Evolutionary conservation across 64 coral and sea anemone species (phyloP), one percentile per base, ranked within the genome.

Genomic region (Porites lutea): DNA sequence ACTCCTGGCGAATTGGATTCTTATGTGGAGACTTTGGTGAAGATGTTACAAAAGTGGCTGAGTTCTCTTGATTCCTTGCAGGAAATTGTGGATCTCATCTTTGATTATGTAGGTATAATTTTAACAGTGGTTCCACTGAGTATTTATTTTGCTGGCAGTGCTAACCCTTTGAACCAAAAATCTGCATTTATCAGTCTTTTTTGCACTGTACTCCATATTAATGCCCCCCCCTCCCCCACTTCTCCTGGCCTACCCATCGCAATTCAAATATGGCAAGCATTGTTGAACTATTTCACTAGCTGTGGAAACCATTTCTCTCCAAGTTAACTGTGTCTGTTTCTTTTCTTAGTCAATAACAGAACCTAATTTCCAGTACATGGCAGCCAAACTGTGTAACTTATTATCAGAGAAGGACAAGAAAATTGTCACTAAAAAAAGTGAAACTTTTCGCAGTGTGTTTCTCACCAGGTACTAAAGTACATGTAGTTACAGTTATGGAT

Each of bases 291-390:
- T 16, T 13, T 22, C 27, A 82, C 8, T 19, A 82, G 78, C 53
- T 82, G 46, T 59, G 78, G 53, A 82, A 61, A 19, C 20, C 6
- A 64, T 37, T 37, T 37, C 27, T 37, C 27, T 37, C 27, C 46
- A 18, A 27, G 45, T 58, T 4, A 52, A 11, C 18, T 46, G 5
- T 72, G 20, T 13, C 45, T 22, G 20, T 8, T 46, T 46, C 13
- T 87, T 90, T 74, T 37, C 74, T 94, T 76, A 97, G 95, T 91
- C 82, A 69, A 75, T 94, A 72, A 70, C 87, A 83, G 72, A 94
- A 75, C 88, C 88, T 2, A 94, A 97, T 27, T 97, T 97, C 46
- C 93, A 92, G 1, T 97, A 97, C 60, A 97, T 89, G 23, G 92
- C 92, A 59, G 95, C 95, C 4, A 91, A 89, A 67, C 70, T 97